Evolutionary conservation across 2,113 vertebrate species (phyloP), one percentile per base, ranked within the genome.

Genomic region (Hemicordylus capensis): DNA sequence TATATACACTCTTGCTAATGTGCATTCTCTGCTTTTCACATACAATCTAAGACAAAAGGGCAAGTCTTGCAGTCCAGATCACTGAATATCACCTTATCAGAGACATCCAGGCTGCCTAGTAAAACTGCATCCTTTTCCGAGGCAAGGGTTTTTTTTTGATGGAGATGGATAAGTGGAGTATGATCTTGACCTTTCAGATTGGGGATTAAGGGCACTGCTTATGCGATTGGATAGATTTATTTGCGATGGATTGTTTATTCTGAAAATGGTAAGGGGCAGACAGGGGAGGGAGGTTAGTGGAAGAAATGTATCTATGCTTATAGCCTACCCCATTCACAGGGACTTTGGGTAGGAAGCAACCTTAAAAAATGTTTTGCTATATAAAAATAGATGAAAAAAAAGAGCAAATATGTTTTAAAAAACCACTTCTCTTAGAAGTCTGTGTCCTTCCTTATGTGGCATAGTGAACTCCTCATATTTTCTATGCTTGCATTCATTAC

Each of bases 121-220:
- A 51, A 70, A 64, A 79, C 15, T 7, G 12, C 64, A 69, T 34
- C 34, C 6, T 31, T 59, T 37, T 24, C 28, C 73, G 12, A 76
- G 56, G 59, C 48, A 5, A 14, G 54, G 76, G n/a, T 0, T 80
- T 89, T 42, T 0, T 80, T 89, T 42, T 69, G 58, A 85, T 78
- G 31, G 58, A 54, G 54, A 80, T 37, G 6, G 42, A 80, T 85
- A n/a, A 89, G 86, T 80, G 54, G 88, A 88, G 67, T 72, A 0
- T 4, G 76, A 7, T 67, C 79, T 87, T 81, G 59, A 88, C 34
- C 76, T 34, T 58, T 42, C 14, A 0, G 81, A 0, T 88, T 87
- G 66, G 83, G 84, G 20, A 28, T 69, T 7, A 5, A 28, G 67
- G 42, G 31, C 48, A 74, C 4, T 51, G 46, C 19, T 76, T 54